Evolutionary conservation across 2,888 invertebrate species (phyloP), one percentile per base, ranked within the genome.

Genomic region (Pomacea canaliculata): DNA sequence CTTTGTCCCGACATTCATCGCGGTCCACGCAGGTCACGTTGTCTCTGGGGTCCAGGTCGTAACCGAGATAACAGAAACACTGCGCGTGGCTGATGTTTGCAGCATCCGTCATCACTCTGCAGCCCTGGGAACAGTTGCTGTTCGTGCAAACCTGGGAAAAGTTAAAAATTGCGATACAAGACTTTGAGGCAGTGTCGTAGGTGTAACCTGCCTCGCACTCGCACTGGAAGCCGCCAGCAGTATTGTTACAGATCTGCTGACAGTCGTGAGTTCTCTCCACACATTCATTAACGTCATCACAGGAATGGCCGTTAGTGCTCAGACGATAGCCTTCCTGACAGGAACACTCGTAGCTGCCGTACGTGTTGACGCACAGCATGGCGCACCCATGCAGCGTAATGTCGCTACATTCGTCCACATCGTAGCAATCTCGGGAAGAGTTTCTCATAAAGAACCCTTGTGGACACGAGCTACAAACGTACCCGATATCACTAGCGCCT

Each of bases 321-420:
- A 89, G 82, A 49, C 84, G 74, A 77, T 83, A 88, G 8, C 89
- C 89, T 51, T 79, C 79, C 49, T 73, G 71, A 82, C 85, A 85
- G 7, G 77, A 68, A 81, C 86, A 86, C 37, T 76, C 78, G 80
- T 87, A 92, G 60, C 90, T 85, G 18, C 92, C 92, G 18, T 85
- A 81, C 48, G 84, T 84, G 82, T 92, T 92, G 46, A 85, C 83
- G 84, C 92, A 92, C 66, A 88, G 84, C 73, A 90, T 91, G 51
- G 89, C 89, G 83, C 92, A 92, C 4, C 89, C 85, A 27, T 80
- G 80, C 60, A 60, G n/a, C 8, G 87, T 84, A 19, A 80, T 82
- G 77, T 89, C 89, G 51, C 80, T 79, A 84, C 91, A 91, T 80
- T 91, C 91, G 82, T 91, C 85, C n/a, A 91, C 87, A 85, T 91